Conservation (phyloP, 2,888 invertebrate species). For the Blastobasis lacticolella region DNA sequence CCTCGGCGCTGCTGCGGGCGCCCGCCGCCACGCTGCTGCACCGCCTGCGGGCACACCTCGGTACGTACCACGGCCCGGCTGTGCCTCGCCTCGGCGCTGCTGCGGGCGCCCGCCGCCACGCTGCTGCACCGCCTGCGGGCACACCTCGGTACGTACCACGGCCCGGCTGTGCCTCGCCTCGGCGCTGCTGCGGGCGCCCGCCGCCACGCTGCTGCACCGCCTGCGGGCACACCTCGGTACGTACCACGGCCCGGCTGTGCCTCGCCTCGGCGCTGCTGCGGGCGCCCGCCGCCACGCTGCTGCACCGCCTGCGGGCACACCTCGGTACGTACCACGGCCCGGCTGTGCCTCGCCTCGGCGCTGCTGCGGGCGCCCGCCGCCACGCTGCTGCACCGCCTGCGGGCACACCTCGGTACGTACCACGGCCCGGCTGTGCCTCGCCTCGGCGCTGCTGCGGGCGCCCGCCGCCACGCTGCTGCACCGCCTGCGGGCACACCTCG, state of each 20-base stretch:
- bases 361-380: conserved; percentile 82
- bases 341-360: conserved; percentile 81
- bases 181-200: conserved; percentile 79
- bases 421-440: conserved; percentile 55
- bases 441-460: conserved; percentile 57
- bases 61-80: conserved; percentile 9
- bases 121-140: no score
- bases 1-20: conserved; percentile 78
- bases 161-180: conserved; percentile 39
- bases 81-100: no score
- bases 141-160: no score
- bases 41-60: conserved; percentile 78
- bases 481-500: conserved; percentile 73
- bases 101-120: no score
- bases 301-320: no score
- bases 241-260: neutral
- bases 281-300: no score
- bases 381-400: conserved; percentile 87
- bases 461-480: conserved; percentile 3
- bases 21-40: conserved; percentile 89
- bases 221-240: conserved; percentile 75
- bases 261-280: no score
- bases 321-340: neutral
- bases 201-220: conserved; percentile 87
- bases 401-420: conserved; percentile 52